phyloP scores from a whole-genome alignment of 2,113 vertebrate species.

The Larimichthys polyactis region DNA sequence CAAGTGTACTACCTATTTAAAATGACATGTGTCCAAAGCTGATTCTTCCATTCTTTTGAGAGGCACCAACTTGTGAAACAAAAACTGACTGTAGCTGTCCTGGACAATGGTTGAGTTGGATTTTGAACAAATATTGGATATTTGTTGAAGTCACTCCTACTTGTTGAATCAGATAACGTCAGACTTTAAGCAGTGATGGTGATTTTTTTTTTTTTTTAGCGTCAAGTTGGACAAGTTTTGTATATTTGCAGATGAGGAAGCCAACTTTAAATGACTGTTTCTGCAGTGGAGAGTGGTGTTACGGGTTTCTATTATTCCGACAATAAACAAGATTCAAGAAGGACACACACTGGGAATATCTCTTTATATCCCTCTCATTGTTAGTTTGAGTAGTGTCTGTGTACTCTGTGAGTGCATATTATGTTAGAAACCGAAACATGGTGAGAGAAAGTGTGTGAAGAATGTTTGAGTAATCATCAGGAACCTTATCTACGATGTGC shows the following conservation, averaged over 20 bases:
- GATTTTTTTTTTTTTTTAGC: no score
- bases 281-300: background rate
- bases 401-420: slow-evolving; percentile 6
- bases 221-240: background rate
- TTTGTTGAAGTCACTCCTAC: background rate
- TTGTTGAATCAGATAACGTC: slow-evolving; percentile 12
- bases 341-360: slow-evolving; percentile 3
- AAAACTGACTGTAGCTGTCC: background rate
- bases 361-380: slow-evolving; percentile 13
- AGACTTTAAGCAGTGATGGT: background rate
- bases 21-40: slow-evolving; percentile 11
- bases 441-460: background rate
- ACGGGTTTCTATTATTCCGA: slow-evolving; percentile 13
- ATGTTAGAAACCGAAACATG: slow-evolving; percentile 1
- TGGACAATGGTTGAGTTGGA: background rate
- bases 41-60: background rate
- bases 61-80: background rate
- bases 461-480: slow-evolving; percentile 13
- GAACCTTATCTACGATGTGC: slow-evolving; percentile 18
- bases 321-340: slow-evolving; percentile 15
- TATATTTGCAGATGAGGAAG: background rate
- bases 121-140: background rate
- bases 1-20: background rate
- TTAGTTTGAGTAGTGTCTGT: slow-evolving; percentile 7
- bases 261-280: background rate